A percentile compares a stretch with the other conserved stretches of the same genome.
Evolutionary conservation across 2,888 invertebrate genomes (phyloP).

Genomic region (Drosophila barbarae): DNA sequence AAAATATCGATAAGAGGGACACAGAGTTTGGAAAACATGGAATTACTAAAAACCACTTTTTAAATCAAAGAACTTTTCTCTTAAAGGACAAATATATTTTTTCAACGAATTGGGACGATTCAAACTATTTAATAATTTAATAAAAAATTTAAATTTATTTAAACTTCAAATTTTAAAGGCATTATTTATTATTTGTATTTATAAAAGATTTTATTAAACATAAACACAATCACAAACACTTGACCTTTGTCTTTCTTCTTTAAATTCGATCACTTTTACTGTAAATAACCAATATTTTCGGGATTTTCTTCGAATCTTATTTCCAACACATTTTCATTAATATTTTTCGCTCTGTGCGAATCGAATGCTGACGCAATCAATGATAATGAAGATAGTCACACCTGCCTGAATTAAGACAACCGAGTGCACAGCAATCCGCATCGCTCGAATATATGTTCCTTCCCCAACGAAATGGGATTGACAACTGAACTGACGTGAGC

Average conservation of each 20-base stretch:
- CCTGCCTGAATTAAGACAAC: constrained; percentile 58
- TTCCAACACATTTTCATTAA: constrained; percentile 4
- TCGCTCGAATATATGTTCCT: constrained; percentile 12
- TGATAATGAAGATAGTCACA: constrained; percentile 54
- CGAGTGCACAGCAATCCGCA: constrained; percentile 38
- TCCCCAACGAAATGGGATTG: constrained; percentile 10
- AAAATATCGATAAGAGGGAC: too few species aligned
- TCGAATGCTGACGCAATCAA: neutral
- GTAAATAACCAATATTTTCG: neutral
- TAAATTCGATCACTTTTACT: neutral
- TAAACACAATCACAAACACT: neutral
- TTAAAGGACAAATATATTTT: too few species aligned
- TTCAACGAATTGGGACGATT: too few species aligned
- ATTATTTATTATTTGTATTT: neutral
- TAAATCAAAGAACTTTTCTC: too few species aligned
- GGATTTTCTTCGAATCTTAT: neutral
- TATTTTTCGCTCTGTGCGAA: constrained; percentile 2
- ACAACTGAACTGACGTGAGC: constrained; percentile 21
- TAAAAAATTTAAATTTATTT: neutral
- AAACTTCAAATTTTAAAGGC: too few species aligned
- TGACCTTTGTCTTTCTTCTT: neutral
- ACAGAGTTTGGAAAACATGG: too few species aligned
- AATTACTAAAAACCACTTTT: too few species aligned
- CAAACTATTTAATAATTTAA: too few species aligned
- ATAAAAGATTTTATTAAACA: neutral